Percentiles rank a stretch among this genome's conserved stretches.
Evolutionary conservation across 2,113 vertebrate genomes (phyloP).

Genomic region (Papio anubis): DNA sequence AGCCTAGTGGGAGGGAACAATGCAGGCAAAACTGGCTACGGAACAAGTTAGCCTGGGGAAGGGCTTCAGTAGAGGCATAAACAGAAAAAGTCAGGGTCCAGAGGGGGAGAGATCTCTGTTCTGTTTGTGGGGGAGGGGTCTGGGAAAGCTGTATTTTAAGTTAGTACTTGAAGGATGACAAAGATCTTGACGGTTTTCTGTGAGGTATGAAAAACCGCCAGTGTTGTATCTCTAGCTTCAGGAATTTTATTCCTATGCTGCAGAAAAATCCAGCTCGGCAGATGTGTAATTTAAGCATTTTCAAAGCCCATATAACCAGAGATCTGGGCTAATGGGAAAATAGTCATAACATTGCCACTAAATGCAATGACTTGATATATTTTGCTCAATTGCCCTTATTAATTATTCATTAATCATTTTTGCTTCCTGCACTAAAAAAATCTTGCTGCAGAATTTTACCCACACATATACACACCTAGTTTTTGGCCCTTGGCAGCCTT

Average conservation of each 20-base stretch:
- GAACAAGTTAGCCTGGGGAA: not conserved
- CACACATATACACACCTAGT: not conserved
- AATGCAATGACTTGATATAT: constrained; percentile 57
- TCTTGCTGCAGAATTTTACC: not conserved
- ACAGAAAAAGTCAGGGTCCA: not conserved
- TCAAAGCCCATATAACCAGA: constrained; percentile 36
- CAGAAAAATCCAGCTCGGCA: not conserved
- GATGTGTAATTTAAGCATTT: constrained; percentile 24
- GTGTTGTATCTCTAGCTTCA: not conserved
- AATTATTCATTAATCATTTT: constrained; percentile 64
- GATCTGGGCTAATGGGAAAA: constrained; percentile 53
- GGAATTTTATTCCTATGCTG: not conserved
- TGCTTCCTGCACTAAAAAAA: constrained; percentile 39
- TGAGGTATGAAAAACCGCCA: not conserved
- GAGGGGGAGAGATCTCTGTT: not conserved
- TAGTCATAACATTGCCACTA: constrained; percentile 54
- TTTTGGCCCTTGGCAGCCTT: not conserved
- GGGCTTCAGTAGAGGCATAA: not conserved
- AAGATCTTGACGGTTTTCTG: not conserved
- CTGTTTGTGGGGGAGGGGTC: not conserved
- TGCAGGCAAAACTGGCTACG: not conserved
- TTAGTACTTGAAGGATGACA: not conserved
- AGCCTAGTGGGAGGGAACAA: not conserved
- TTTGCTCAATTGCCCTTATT: constrained; percentile 68
- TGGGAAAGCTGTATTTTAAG: not conserved